These are phyloP conservation scores for Shargacucullia verbasci DNA, from an alignment of 2,888 invertebrate species.

Conservation along the genomic window DNA sequence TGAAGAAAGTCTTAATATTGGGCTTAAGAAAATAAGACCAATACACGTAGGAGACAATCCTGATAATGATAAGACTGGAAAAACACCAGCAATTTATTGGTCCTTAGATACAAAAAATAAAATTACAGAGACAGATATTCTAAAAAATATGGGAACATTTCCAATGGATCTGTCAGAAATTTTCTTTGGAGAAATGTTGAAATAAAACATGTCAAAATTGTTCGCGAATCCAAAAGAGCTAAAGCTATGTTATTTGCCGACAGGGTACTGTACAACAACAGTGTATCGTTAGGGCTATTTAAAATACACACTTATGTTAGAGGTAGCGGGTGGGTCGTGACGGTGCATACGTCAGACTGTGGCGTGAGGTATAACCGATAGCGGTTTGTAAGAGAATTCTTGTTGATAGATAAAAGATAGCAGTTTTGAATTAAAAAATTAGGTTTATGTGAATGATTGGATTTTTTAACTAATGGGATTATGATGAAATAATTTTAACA, in stretches of 20 bases:
- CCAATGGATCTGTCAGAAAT: too few relatives aligned
- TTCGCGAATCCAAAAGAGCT: conserved; percentile 9
- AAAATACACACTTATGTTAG: conserved; percentile 78
- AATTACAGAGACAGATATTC: too few relatives aligned
- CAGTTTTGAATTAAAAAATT: conserved; percentile 14
- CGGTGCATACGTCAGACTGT: conserved; percentile 76
- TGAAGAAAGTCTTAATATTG: too few relatives aligned
- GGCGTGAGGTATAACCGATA: conserved; percentile 53
- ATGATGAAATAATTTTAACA: too few relatives aligned
- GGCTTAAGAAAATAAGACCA: too few relatives aligned
- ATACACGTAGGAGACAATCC: too few relatives aligned
- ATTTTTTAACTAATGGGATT: too few relatives aligned
- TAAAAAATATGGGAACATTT: neutral
- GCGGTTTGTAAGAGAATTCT: conserved; percentile 18
- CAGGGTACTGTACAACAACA: conserved; percentile 60
- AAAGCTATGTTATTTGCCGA: conserved; percentile 48
- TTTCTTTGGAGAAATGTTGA: conserved; percentile 11
- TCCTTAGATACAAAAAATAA: too few relatives aligned
- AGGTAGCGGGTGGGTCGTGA: conserved; percentile 81
- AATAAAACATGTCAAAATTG: conserved; percentile 23
- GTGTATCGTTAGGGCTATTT: conserved; percentile 75
- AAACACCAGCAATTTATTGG: too few relatives aligned
- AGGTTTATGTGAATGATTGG: too few relatives aligned
- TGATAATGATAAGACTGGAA: too few relatives aligned
- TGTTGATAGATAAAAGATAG: conserved; percentile 45